A percentile compares a stretch with the other conserved stretches of the same genome.
These are phyloP conservation scores for Macrosoma leucophasiata DNA, from an alignment of 2,888 invertebrate genomes.

Conservation along the genomic window DNA sequence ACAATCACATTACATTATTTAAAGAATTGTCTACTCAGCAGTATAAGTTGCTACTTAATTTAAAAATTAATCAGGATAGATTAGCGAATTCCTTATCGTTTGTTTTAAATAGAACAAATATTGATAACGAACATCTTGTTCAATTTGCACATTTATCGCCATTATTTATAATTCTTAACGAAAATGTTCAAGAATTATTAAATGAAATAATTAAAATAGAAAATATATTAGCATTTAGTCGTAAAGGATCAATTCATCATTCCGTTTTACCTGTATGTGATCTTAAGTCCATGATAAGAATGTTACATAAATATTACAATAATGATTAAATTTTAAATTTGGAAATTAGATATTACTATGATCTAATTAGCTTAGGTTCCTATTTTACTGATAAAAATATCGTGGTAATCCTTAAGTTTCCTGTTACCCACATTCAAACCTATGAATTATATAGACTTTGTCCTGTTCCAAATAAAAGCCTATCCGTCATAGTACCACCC, in stretches of 20 bases:
- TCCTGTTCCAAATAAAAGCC: constrained; percentile 4
- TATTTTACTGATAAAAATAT: constrained; percentile 2
- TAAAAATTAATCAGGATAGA: not conserved
- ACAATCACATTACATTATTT: constrained; percentile 1
- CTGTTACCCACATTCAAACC: not conserved
- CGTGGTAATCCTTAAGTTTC: constrained; percentile 2
- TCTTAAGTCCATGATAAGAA: constrained; percentile 4
- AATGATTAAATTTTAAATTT: constrained; percentile 1
- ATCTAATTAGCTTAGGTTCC: constrained; percentile 2
- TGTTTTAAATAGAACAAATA: not conserved
- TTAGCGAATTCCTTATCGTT: not conserved
- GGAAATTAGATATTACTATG: constrained; percentile 2
- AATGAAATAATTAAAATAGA: constrained; percentile 3
- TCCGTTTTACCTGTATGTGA: constrained; percentile 4
- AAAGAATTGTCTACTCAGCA: not conserved
- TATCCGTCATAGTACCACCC: constrained; percentile 2
- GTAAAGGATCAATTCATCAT: constrained; percentile 7
- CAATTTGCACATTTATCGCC: not conserved
- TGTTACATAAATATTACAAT: no score
- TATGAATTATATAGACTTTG: constrained; percentile 2
- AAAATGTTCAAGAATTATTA: constrained; percentile 3
- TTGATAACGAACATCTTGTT: not conserved
- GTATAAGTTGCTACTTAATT: not conserved
- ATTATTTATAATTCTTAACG: constrained; percentile 1
- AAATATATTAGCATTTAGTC: constrained; percentile 9